Conservation (phyloP, 2,113 vertebrate genomes). For the Aldabrachelys gigantea region DNA sequence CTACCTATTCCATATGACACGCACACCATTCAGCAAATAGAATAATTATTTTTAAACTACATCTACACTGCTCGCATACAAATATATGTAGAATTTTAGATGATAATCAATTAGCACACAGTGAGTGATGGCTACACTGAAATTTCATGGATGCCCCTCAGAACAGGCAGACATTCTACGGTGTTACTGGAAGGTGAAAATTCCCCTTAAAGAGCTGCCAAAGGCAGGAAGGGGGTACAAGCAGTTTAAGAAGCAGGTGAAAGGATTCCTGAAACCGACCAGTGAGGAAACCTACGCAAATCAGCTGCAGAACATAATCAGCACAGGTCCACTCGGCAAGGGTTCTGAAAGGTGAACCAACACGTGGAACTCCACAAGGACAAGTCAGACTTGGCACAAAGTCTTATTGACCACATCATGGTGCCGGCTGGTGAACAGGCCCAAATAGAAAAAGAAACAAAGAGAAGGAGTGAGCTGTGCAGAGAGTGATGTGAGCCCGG, state of each 20-base stretch:
- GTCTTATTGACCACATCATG: neutral
- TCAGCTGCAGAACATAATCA: fast-evolving
- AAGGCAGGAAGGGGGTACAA: neutral
- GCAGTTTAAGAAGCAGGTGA: neutral
- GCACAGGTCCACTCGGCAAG: neutral
- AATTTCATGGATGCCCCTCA: neutral
- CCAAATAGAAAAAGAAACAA: neutral
- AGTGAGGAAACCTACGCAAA: neutral
- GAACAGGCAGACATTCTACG: fast-evolving
- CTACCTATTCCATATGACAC: too few species aligned
- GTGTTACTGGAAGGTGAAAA: neutral
- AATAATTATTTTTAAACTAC: neutral
- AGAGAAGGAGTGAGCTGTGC: constrained; percentile 14
- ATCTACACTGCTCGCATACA: neutral
- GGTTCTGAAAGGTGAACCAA: neutral
- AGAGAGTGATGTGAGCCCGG: constrained; percentile 16
- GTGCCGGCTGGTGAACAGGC: neutral
- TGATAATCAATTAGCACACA: neutral
- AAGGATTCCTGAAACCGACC: neutral
- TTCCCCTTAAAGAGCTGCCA: neutral
- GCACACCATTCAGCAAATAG: neutral
- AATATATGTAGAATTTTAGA: neutral
- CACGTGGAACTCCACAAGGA: neutral
- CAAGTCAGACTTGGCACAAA: neutral
- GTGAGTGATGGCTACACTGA: fast-evolving